Percentiles rank a stretch among this genome's conserved stretches.
phyloP scores from a whole-genome alignment of 2,888 invertebrate genomes.

The Colletes collaris region DNA sequence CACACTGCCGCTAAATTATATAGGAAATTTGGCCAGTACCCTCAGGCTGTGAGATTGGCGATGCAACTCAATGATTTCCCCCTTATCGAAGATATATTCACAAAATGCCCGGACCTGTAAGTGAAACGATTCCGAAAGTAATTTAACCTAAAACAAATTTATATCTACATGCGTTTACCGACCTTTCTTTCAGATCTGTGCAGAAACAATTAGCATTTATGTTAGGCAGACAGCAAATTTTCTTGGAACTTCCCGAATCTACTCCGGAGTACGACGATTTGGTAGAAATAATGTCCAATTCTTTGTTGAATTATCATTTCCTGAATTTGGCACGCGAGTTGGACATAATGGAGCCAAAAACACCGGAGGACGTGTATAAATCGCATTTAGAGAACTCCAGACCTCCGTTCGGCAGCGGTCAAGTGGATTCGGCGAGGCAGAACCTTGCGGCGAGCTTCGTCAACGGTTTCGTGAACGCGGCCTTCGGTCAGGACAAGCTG shows the following conservation, averaged over 20 bases:
- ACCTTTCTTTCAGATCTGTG: constrained; percentile 86
- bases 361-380: constrained; percentile 99
- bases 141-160: neutral
- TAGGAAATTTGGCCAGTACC: constrained; percentile 93
- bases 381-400: constrained; percentile 96
- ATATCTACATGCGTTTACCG: neutral
- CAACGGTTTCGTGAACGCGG: constrained; percentile 99
- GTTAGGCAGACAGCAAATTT: constrained; percentile 96
- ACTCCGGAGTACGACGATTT: constrained; percentile 89
- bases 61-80: constrained; percentile 93
- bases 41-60: constrained; percentile 95
- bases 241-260: constrained; percentile 90
- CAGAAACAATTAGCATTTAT: constrained; percentile 98
- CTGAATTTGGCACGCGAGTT: constrained; percentile 96
- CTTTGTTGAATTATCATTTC: constrained; percentile 96
- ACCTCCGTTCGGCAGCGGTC: constrained; percentile 89
- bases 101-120: constrained; percentile 92
- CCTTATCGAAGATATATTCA: constrained; percentile 93
- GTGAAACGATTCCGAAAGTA: constrained; percentile 77
- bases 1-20: constrained; percentile 93
- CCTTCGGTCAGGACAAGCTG: constrained; percentile 98
- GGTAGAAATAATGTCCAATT: constrained; percentile 95
- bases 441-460: constrained; percentile 99
- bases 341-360: constrained; percentile 99
- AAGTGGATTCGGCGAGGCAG: constrained; percentile 97